Base-by-base conservation (phyloP, 2,797 vertebrate species). In the Cynodonichthys magdalenae region DNA sequence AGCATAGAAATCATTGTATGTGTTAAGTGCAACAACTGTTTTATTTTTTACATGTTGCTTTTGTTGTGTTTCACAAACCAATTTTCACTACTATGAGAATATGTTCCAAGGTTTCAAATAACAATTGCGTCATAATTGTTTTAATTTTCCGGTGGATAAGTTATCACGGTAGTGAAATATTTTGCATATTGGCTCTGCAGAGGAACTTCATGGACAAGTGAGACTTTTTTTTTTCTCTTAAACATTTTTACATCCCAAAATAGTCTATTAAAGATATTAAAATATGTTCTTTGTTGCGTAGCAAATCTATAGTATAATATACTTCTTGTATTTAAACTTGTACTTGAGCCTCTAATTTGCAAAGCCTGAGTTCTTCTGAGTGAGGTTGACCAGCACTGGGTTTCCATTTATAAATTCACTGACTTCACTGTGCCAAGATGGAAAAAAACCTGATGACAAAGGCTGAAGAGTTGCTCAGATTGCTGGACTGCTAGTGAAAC, bases 371-470 rank as follows among this genome's bases (percentile, higher is more conserved):
- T 36, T 36, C 57, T 50, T 57, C 45, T 76, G 7, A 47, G 54
- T 64, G 57, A 71, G 31, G 54, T 69, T 42, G 41, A 59, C 74
- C 53, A 63, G 11, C 44, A 0, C 66, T 53, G 36, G 71, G 58
- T 86, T 83, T 89, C 77, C 74, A 72, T 57, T 66, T 71, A 69
- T 81, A 79, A 76, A 82, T 69, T 47, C 65, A 18, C 36, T 59
- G 57, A 62, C 58, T 75, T 59, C 55, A 27, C 31, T 17, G 50
- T 60, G 74, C 61, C 76, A 78, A 73, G 46, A 42, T 54, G 46
- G 50, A 44, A 59, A 61, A n/a, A 47, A 24, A 45, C 64, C 47
- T 79, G 63, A 73, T 20, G 75, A 67, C 63, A 63, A 48, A 53
- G 58, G 57, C 65, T 58, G 3, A 15, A 45, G 59, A 45, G 55